Evolutionary conservation across 2,888 invertebrate genomes (phyloP), one percentile per base, ranked within the genome.

Genomic region (Dorcus hopei): DNA sequence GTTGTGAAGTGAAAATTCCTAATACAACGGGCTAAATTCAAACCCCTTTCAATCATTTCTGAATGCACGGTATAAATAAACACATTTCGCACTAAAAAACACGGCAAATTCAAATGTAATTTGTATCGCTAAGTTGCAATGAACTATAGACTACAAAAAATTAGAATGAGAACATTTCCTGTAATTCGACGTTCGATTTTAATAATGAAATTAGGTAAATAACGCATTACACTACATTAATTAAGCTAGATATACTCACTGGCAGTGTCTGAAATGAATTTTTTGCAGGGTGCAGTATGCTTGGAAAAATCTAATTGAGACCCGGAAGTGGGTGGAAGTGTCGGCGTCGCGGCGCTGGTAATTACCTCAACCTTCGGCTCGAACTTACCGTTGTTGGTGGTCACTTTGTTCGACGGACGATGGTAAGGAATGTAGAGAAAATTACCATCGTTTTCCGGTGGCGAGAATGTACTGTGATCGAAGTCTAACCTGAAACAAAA

Each of bases 381-480:
- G 5, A 54, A 58, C 40, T 47, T 39, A 50, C 45, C 53, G 42
- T 51, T 45, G 16, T 58, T 57, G 11, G 39, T 45, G 23, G 42
- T 43, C 38, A 54, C 55, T 38, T 58, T 53, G 11, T 50, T 51
- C 16, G 61, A 42, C 42, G 58, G 71, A 68, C 77, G 81, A 9
- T 85, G 85, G 54, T 73, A 72, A 23, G 72, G 71, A 58, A 76
- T 76, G 73, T 89, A 89, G 52, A 86, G 83, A 74, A 90, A 90
- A 52, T 85, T 87, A 70, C 90, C 90, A 75, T 90, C 90, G 43
- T 87, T 84, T 26, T 87, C 84, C 2, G 90, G 90, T 16, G 91
- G 90, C 14, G 90, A 90, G 65, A 85, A 84, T 9, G 85, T 77
- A 53, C 74, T 79, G 57, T 83, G 81, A 61, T 84, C 83, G 63